A percentile compares a stretch with the other conserved stretches of the same genome.
These are phyloP conservation scores for Drosophila athabasca DNA, from an alignment of 1,140 invertebrate species.

Conservation along the genomic window DNA sequence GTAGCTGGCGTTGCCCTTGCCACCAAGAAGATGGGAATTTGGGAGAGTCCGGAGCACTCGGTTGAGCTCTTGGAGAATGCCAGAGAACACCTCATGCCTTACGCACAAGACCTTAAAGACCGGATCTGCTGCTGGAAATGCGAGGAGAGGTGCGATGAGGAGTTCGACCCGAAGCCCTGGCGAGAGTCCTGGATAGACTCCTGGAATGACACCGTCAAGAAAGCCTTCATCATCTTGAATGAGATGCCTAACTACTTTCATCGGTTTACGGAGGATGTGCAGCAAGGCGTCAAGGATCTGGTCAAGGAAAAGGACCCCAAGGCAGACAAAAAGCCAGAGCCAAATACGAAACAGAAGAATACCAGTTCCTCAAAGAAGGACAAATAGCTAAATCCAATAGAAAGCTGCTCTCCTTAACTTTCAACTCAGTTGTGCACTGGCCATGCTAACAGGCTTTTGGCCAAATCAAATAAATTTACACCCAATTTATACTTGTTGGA, in stretches of 20 bases:
- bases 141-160: background rate
- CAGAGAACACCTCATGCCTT: slow-evolving; percentile 20
- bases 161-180: slow-evolving; percentile 21
- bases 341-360: background rate
- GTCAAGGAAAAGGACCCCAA: slow-evolving; percentile 1
- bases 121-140: slow-evolving; percentile 24
- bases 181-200: slow-evolving; percentile 39
- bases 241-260: slow-evolving; percentile 11
- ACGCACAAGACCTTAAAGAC: slow-evolving; percentile 2
- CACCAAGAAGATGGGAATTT: slow-evolving; percentile 30
- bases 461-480: no score
- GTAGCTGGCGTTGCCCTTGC: slow-evolving; percentile 29
- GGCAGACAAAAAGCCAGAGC: background rate
- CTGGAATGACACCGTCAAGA: slow-evolving; percentile 35
- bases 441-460: no score
- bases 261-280: slow-evolving; percentile 20
- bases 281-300: background rate
- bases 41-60: slow-evolving; percentile 15
- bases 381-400: no score
- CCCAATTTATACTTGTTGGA: no score
- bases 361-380: background rate
- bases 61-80: slow-evolving; percentile 1
- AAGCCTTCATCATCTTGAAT: slow-evolving; percentile 6
- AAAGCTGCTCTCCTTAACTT: no score
- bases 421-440: no score